Conservation (phyloP, 2,113 vertebrate genomes). For the Macaca fascicularis region T2T-MFA8v1.1 NC_088377.1:152523501-152524000, state of each 20-base stretch:
- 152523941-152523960: slow-evolving; percentile 63
- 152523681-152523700: neutral
- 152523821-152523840: slow-evolving; percentile 43
- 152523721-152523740: neutral
- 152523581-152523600: neutral
- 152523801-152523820: slow-evolving; percentile 5
- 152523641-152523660: neutral
- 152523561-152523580: neutral
- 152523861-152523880: slow-evolving; percentile 76
- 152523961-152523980: slow-evolving; percentile 53
- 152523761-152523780: neutral
- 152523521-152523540: neutral
- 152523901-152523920: slow-evolving; percentile 69
- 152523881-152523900: slow-evolving; percentile 71
- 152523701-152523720: neutral
- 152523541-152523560: neutral
- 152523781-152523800: neutral
- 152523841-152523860: slow-evolving; percentile 64
- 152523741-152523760: neutral
- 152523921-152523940: slow-evolving; percentile 64
- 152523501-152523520: neutral
- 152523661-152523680: neutral
- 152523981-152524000: slow-evolving; percentile 65
- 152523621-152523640: neutral
- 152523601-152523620: neutral